Evolutionary conservation across 2,113 vertebrate species (phyloP), one percentile per base, ranked within the genome.

Genomic region (Manacus vitellinus): DNA sequence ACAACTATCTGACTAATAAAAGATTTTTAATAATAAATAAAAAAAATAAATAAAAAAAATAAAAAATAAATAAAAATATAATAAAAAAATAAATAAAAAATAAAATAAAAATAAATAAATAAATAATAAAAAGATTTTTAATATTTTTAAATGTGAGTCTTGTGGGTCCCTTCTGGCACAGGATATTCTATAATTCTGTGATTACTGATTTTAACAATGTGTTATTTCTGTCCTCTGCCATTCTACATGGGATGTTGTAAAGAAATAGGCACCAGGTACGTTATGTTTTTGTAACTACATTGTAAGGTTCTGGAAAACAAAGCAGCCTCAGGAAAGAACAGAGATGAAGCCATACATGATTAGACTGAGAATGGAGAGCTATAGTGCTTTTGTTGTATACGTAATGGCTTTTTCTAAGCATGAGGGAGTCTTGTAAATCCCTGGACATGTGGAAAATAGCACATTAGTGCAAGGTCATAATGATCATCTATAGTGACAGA

Each of bases 401-500:
- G 43, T 77, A 81, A 51, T 2, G 2, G 20, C n/a, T 86, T 78
- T 90, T 88, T 81, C 58, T 88, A 86, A 65, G 61, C 79, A 49
- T 31, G 21, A 94, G 25, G 20, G 83, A 56, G 11, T 66, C 49
- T 61, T 80, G 41, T 77, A 78, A 89, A 75, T 85, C 80, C 72
- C 73, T 54, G 83, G 73, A 68, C 73, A 31, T 41, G 23, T 78
- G 82, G 78, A 92, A 96, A 87, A 90, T 43, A 82, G 49, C 59
- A 62, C 30, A 44, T 89, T 86, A 78, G 8, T 4, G 1, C 66
- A 77, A 92, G 61, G 80, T 70, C 54, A 51, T 89, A 84, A 85
- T 61, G 76, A 31, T 94, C 77, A 93, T 91, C n/a, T 88, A 14
- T 59, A 83, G 47, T 63, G 66, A 74, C 44, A 95, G 65, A 92